A percentile compares a stretch with the other conserved stretches of the same genome.
phyloP scores from a whole-genome alignment of 2,888 invertebrate genomes.

The Lamellibrachia satsuma region DNA sequence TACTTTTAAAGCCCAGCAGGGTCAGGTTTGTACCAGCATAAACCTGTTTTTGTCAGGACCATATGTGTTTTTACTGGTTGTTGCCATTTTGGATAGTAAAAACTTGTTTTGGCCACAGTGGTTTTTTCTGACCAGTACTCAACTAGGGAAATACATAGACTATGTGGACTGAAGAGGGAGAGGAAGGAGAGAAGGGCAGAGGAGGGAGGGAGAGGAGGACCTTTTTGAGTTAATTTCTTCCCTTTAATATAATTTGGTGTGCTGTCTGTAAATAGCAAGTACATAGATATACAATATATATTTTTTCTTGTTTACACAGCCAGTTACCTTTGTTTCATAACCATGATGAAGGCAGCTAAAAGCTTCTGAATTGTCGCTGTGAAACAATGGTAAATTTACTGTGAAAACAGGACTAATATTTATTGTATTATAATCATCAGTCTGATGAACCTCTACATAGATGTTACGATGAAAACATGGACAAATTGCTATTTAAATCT shows the following conservation, averaged over 20 bases:
- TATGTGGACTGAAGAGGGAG: too few species aligned
- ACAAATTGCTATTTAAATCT: not conserved
- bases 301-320: too few species aligned
- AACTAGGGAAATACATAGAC: not conserved
- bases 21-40: too few species aligned
- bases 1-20: too few species aligned
- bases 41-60: too few species aligned
- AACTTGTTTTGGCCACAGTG: not conserved
- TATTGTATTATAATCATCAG: not conserved
- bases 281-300: not conserved
- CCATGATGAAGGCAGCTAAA: too few species aligned
- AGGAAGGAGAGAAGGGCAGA: not conserved
- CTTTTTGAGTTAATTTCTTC: not conserved
- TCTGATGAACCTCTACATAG: not conserved
- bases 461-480: not conserved
- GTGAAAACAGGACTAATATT: not conserved
- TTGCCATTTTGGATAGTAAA: too few species aligned
- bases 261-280: not conserved
- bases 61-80: too few species aligned
- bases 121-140: not conserved
- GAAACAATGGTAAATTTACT: not conserved
- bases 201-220: not conserved
- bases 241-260: not conserved
- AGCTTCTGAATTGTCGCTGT: not conserved
- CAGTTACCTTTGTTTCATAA: too few species aligned